Conservation (phyloP, 2,113 vertebrate genomes). For the Chaetodon trifascialis region DNA sequence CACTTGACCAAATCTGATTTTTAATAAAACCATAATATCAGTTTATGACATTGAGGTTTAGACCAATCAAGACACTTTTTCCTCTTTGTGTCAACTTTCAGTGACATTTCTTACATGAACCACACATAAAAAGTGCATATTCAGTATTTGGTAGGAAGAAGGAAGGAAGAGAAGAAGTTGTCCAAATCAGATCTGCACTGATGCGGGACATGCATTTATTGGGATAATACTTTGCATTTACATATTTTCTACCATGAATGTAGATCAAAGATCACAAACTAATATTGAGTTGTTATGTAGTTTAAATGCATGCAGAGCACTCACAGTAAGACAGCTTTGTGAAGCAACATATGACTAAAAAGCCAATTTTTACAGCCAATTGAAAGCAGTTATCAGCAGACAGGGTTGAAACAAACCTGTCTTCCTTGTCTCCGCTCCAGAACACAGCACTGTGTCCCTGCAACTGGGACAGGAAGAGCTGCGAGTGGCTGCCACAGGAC, state of each 20-base stretch:
- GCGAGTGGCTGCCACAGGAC: constrained; percentile 87
- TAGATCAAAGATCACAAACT: too few species aligned
- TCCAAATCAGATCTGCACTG: background rate
- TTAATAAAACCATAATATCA: background rate
- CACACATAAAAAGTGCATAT: background rate
- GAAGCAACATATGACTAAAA: background rate
- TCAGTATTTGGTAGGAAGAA: background rate
- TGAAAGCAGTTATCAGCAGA: background rate
- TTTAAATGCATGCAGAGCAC: background rate
- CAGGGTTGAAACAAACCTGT: constrained; percentile 82
- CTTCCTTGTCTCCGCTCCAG: constrained; percentile 91
- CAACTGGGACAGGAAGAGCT: constrained; percentile 91
- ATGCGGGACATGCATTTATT: too few species aligned
- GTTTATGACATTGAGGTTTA: background rate
- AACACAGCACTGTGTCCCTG: constrained; percentile 92
- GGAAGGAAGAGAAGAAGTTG: background rate
- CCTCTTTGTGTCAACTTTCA: background rate
- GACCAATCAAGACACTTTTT: background rate
- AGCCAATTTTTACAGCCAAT: background rate
- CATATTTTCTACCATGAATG: too few species aligned
- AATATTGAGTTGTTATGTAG: background rate
- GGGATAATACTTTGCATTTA: too few species aligned
- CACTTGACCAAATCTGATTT: too few species aligned
- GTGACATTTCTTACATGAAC: background rate
- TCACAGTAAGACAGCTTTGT: background rate